Percentiles rank a stretch among this genome's conserved stretches.
Conservation (phyloP, 2,888 invertebrate genomes). For the Drosophila demipolita region DNA sequence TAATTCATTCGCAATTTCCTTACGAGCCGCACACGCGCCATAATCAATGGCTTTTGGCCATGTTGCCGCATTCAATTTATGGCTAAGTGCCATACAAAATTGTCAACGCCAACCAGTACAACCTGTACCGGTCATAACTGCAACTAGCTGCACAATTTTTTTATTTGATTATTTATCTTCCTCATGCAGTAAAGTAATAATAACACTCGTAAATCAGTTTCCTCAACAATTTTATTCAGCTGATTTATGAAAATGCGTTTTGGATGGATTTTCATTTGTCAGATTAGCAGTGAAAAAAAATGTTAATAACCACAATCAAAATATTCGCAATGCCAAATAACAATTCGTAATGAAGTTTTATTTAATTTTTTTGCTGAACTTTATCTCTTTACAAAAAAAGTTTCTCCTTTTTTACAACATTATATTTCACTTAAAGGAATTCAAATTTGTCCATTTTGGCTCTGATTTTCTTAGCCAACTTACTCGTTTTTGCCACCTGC, state of each 20-base stretch:
- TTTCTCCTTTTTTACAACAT: not conserved
- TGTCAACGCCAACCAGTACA: conserved; percentile 68
- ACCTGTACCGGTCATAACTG: conserved; percentile 38
- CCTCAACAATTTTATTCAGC: conserved; percentile 24
- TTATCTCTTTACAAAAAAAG: not conserved
- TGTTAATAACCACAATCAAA: conserved; percentile 22
- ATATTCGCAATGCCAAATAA: conserved; percentile 8
- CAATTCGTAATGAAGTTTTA: not conserved
- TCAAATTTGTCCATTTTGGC: not conserved
- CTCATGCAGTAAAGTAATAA: not conserved
- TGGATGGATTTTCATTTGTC: conserved; percentile 24
- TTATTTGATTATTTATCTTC: conserved; percentile 1
- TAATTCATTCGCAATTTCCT: conserved; percentile 69
- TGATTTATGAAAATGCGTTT: conserved; percentile 46
- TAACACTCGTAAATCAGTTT: conserved; percentile 39
- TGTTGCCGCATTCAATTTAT: conserved; percentile 60
- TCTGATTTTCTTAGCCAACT: not conserved
- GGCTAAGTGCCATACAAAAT: conserved; percentile 46
- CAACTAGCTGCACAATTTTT: not conserved
- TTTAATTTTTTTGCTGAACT: not conserved
- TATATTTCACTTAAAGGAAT: not conserved
- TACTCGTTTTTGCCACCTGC: not conserved
- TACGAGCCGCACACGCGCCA: conserved; percentile 70
- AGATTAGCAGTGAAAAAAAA: not conserved
- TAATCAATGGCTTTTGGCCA: conserved; percentile 53